Evolutionary conservation across 2,888 invertebrate species (phyloP), one percentile per base, ranked within the genome.

Genomic region (Achlya flavicornis): DNA sequence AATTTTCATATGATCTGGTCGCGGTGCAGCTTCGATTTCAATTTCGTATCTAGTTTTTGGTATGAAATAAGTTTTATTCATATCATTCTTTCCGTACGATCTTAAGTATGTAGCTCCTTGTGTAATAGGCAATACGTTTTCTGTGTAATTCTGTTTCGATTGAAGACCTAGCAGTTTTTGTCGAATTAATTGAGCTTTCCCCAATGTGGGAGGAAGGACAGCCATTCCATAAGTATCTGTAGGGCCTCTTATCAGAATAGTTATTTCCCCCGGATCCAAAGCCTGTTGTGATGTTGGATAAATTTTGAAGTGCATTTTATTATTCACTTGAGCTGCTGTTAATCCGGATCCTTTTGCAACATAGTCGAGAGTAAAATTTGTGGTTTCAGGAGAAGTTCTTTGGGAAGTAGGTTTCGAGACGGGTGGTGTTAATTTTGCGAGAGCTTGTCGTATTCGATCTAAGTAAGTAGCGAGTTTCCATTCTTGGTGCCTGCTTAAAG

Each of bases 311-410:
- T 88, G 83, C 63, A 94, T 90, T 81, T 94, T 94, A 67, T 92
- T 92, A 65, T 94, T 89, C 61, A 94, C 88, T 82, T 95, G 95
- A 35, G 95, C 95, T 46, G 94, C 94, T 46, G 93, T 87, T 26
- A 96, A 82, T 0, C 95, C 96, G 81, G 95, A 95, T 11, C 96
- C 95, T 80, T 94, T 91, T 0, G 95, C 95, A 3, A 95, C 89
- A 75, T 95, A 95, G 73, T 94, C 93, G 4, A 94, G 85, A 10
- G 94, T 93, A 67, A 88, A 89, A 66, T 91, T 90, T 64, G 84
- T 76, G 14, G 83, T 81, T 77, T 91, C 92, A 46, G 90, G 84
- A 3, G 90, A 86, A 11, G 86, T 86, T 76, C 86, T 83, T 72
- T 88, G 90, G 14, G 87, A 87, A 26, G 81, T 75, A 48, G 88